Evolutionary conservation across 2,888 invertebrate species (phyloP).

Genomic region (Mythimna ferrago): DNA sequence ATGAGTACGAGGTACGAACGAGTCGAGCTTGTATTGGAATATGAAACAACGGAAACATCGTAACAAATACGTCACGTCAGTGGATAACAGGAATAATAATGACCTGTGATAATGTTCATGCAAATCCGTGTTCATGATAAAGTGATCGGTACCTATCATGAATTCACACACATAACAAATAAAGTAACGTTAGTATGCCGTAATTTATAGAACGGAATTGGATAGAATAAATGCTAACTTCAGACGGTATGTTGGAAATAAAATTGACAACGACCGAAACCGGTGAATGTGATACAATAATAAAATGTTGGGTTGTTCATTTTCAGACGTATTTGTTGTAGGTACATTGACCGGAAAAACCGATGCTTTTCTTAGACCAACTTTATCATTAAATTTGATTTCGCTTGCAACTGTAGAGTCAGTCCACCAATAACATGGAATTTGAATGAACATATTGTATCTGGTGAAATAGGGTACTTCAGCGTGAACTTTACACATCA

Average conservation of each 20-base stretch:
- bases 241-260: slow-evolving; percentile 1
- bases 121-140: slow-evolving; percentile 56
- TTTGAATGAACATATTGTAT: too few relatives aligned
- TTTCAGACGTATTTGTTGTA: not conserved
- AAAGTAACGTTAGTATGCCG: slow-evolving; percentile 12
- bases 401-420: not conserved
- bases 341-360: not conserved
- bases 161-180: slow-evolving; percentile 8
- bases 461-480: too few relatives aligned
- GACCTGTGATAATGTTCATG: slow-evolving; percentile 64
- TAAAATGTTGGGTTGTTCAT: not conserved
- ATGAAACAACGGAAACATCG: slow-evolving; percentile 68
- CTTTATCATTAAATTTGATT: not conserved
- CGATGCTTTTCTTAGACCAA: not conserved
- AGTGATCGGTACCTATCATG: slow-evolving; percentile 42
- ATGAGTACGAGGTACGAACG: slow-evolving; percentile 21
- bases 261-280: not conserved
- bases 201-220: slow-evolving; percentile 11
- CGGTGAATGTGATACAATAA: not conserved
- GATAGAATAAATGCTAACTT: slow-evolving; percentile 5
- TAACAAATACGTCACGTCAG: slow-evolving; percentile 66
- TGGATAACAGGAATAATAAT: slow-evolving; percentile 67
- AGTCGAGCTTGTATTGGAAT: slow-evolving; percentile 50
- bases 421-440: too few relatives aligned
- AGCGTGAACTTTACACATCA: too few relatives aligned